Evolutionary conservation across 2,797 vertebrate genomes (phyloP), one percentile per base, ranked within the genome.

Genomic region (Falco novaeseelandiae): DNA sequence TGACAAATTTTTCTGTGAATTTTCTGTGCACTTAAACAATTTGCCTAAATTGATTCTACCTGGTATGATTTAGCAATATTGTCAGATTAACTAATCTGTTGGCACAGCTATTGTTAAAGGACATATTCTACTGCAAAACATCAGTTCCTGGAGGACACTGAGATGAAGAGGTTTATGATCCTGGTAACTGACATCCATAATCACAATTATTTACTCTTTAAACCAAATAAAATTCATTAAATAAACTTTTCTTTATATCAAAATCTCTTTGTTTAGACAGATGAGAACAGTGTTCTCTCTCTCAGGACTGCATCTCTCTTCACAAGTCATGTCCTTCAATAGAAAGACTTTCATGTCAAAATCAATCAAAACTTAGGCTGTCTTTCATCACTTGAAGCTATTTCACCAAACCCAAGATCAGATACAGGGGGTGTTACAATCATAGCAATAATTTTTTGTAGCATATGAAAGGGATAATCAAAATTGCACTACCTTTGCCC

Each of bases 131-230:
- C 48, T 46, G 19, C n/a, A 89, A 81, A 83, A 83, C 44, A 52
- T 67, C 7, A 77, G 61, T 59, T 23, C 34, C 48, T 27, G 36
- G 57, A 86, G 69, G 42, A 86, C 29, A 44, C 0, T 2, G 49
- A 90, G 59, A 85, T 40, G 15, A 86, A 96, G 54, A 97, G 49
- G 94, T 96, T 93, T 87, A 95, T 32, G 81, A 86, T 51, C 87
- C 80, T 65, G 57, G 20, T 85, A 93, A 91, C 11, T 70, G 84
- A 71, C 76, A 89, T 93, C 84, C 90, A 67, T 85, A 94, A 98
- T 96, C 90, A 92, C 52, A 96, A 85, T 89, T 91, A 85, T 96
- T 97, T 97, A 93, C 90, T 76, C 58, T 86, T 88, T 36, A 92
- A 80, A 57, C 4, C 4, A 61, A 97, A 96, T 73, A 90, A 92